Percentiles rank a stretch among this genome's conserved stretches.
Conservation (phyloP, 2,113 vertebrate genomes). For the Numida meleagris region DNA sequence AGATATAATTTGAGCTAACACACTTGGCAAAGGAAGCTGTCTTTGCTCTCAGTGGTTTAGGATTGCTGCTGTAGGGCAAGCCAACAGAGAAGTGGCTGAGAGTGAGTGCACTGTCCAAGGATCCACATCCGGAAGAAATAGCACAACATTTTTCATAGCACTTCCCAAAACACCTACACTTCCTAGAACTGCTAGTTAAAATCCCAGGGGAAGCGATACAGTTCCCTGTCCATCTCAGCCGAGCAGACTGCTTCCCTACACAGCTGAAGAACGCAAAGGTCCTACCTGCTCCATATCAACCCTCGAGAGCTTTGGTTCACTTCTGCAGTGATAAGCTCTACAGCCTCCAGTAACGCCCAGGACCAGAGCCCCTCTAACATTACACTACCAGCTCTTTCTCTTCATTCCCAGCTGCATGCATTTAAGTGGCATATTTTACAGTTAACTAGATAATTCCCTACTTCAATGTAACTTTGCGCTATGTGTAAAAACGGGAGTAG, state of each 20-base stretch:
- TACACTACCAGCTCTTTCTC: background rate
- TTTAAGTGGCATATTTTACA: background rate
- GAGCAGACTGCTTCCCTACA: background rate
- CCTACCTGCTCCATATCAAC: background rate
- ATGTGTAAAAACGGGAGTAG: background rate
- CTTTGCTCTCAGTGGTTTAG: background rate
- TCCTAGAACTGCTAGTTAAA: slow-evolving; percentile 25
- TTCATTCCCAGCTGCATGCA: background rate
- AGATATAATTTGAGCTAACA: background rate
- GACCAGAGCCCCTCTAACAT: background rate
- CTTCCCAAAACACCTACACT: slow-evolving; percentile 53
- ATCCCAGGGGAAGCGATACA: background rate
- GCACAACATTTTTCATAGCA: background rate
- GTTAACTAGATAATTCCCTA: background rate
- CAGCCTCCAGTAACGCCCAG: background rate
- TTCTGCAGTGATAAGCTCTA: background rate
- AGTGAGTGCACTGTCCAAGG: background rate
- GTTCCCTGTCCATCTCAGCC: background rate
- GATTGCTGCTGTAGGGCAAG: slow-evolving; percentile 10
- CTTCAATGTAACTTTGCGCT: background rate
- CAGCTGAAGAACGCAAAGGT: background rate
- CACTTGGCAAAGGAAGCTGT: slow-evolving; percentile 24
- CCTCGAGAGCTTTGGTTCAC: background rate
- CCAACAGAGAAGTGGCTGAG: background rate
- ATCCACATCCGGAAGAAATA: background rate